These are phyloP conservation scores for Sclerurus mexicanus DNA, from an alignment of 2,113 vertebrate genomes.

Conservation along the genomic window DNA sequence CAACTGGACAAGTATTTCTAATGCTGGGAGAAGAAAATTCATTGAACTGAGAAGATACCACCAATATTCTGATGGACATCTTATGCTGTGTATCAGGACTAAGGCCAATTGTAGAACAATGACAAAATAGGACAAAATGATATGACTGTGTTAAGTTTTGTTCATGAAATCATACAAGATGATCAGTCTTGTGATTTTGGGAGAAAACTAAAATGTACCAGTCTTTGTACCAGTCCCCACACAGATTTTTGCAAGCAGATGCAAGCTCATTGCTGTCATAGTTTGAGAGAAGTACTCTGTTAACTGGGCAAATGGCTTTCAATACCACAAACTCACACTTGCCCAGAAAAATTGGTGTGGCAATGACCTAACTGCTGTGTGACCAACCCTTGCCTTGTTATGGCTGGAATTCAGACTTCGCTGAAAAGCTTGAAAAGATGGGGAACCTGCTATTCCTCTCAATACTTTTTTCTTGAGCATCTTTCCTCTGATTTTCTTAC, in stretches of 20 bases:
- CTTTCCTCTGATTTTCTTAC: neutral
- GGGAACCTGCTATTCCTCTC: neutral
- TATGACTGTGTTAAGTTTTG: neutral
- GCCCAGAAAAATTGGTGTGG: neutral
- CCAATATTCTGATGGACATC: neutral
- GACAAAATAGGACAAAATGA: accelerated
- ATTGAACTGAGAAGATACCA: neutral
- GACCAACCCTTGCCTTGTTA: neutral
- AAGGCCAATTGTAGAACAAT: neutral
- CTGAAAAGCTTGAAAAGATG: neutral
- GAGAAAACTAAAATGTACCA: neutral
- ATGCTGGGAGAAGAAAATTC: neutral
- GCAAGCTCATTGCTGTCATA: neutral
- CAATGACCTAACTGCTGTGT: neutral
- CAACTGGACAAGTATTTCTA: neutral
- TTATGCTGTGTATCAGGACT: neutral
- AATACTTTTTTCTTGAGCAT: neutral
- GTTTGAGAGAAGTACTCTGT: neutral
- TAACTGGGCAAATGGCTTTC: neutral
- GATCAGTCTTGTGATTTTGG: neutral
- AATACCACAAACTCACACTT: neutral
- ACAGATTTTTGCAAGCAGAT: neutral
- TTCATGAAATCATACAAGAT: neutral
- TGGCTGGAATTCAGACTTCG: neutral
- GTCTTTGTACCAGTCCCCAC: neutral